phyloP scores from a whole-genome alignment of 64 coral and sea anemone genomes.

The Pachyseris speciosa region DNA sequence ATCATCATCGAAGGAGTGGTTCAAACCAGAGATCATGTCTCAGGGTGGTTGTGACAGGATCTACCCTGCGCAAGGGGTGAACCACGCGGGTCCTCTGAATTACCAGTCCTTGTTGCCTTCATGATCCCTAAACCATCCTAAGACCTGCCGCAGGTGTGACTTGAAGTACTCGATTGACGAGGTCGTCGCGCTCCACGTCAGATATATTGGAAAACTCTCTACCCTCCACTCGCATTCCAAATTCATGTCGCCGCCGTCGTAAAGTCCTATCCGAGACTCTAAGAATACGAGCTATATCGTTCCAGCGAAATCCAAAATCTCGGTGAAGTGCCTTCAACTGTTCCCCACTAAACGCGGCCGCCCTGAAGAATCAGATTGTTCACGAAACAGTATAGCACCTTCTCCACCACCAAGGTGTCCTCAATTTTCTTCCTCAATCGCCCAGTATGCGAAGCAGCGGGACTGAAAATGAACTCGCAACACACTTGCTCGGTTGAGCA shows the following conservation, averaged over 20 bases:
- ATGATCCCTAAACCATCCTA: conserved; percentile 5
- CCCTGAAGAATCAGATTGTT: neutral
- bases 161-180: neutral
- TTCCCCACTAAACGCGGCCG: neutral
- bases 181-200: neutral
- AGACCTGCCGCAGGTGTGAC: neutral
- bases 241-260: no score
- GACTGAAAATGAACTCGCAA: neutral
- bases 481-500: neutral
- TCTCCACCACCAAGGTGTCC: no score
- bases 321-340: neutral
- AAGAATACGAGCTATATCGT: neutral
- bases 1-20: no score
- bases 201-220: neutral
- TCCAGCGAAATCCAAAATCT: conserved; percentile 8
- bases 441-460: neutral
- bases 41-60: conserved; percentile 10
- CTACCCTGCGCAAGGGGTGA: neutral
- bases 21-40: no score
- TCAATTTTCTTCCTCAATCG: neutral
- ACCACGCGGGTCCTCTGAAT: neutral
- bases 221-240: neutral
- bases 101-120: neutral
- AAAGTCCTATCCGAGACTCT: conserved; percentile 5
- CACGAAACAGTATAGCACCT: neutral